Evolutionary conservation across 2,113 vertebrate species (phyloP), one percentile per base, ranked within the genome.

Genomic region (Papio anubis): DNA sequence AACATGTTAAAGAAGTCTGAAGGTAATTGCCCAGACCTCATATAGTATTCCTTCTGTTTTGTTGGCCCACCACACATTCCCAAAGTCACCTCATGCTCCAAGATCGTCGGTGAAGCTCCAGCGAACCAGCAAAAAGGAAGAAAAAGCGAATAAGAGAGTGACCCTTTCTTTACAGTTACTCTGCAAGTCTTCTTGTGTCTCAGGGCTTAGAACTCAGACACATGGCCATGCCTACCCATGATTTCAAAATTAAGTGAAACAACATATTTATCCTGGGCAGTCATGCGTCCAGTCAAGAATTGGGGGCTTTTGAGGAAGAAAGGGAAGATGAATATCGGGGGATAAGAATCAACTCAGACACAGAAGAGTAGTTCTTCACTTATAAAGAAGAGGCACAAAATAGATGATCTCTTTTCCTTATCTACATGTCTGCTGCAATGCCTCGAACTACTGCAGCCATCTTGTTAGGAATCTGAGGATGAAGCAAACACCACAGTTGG

Each of bases 221-320:
- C 23, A 20, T 21, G 30, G 50, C 8, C 79, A 76, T 40, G 11
- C 25, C 43, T 84, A 45, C 43, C n/a, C 52, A 48, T 57, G 32
- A 78, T 86, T 90, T 55, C 38, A 76, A 82, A 85, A 76, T 78
- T 61, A n/a, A 27, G 43, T 55, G 38, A 90, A 90, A 83, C 23
- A 92, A 59, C 73, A 48, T 64, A 59, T 52, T 88, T 89, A 57
- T 76, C 70, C 57, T 86, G 45, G 64, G 59, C 23, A 78, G 78
- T 75, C 9, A 32, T 45, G 5, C 48, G n/a, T 61, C 40, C 32
- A 78, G 12, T 17, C 55, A 72, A 92, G 78, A 57, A 59, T 82
- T 30, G 90, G 27, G 30, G 20, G n/a, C 64, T 83, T 40, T 35
- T 81, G 64, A 79, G 45, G 25, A 76, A 73, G 16, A 93, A 66